phyloP scores from a whole-genome alignment of 2,888 invertebrate species.

The Keiferia lycopersicella region DNA sequence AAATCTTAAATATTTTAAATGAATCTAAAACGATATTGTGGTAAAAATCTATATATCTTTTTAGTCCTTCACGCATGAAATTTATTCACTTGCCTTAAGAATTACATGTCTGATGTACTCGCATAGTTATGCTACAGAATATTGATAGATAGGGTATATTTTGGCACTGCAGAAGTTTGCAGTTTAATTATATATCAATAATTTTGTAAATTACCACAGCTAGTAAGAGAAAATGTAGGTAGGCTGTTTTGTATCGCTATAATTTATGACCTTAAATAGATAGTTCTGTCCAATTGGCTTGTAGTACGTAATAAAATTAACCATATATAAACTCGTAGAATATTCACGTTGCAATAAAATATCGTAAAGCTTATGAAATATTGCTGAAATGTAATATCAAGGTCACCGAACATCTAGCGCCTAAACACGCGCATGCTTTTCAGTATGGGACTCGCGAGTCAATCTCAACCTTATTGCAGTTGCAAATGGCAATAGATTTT shows the following conservation, averaged over 20 bases:
- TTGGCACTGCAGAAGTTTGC: constrained; percentile 32
- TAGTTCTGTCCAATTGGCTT: constrained; percentile 51
- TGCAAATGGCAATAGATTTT: too few relatives aligned
- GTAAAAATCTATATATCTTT: neutral
- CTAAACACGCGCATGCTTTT: too few relatives aligned
- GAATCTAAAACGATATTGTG: neutral
- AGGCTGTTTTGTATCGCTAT: constrained; percentile 43
- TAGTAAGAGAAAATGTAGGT: constrained; percentile 42
- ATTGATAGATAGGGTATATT: constrained; percentile 26
- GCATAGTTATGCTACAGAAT: constrained; percentile 42
- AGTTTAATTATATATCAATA: constrained; percentile 35
- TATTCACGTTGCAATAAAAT: constrained; percentile 35
- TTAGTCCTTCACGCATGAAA: neutral
- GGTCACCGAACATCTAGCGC: too few relatives aligned
- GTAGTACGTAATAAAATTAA: constrained; percentile 27
- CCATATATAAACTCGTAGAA: neutral
- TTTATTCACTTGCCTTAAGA: constrained; percentile 64
- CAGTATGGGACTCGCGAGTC: too few relatives aligned
- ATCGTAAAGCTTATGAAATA: constrained; percentile 31
- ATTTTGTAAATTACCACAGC: constrained; percentile 45
- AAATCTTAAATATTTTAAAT: neutral
- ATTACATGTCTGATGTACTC: constrained; percentile 61
- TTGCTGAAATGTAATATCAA: constrained; percentile 9
- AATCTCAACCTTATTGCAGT: too few relatives aligned
- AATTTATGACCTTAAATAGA: constrained; percentile 47